These are phyloP conservation scores for Nephila pilipes DNA, from an alignment of 1,140 invertebrate species.

Conservation along the genomic window DNA sequence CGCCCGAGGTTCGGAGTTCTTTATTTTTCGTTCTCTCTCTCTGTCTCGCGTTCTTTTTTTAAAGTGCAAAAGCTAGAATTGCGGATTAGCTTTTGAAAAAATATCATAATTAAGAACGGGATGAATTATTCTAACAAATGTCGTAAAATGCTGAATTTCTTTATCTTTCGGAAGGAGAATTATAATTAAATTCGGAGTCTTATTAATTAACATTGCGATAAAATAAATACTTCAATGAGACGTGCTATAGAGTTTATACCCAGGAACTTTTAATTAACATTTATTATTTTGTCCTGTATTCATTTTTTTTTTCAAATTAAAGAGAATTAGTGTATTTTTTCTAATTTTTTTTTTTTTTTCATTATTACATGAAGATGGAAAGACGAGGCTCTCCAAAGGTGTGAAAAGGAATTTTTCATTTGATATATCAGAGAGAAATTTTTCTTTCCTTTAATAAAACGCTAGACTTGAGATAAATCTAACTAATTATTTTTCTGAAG, in stretches of 20 bases:
- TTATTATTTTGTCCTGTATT: constrained; percentile 12
- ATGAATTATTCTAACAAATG: constrained; percentile 36
- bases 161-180: not conserved
- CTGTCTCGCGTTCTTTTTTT: not conserved
- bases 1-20: not conserved
- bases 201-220: constrained; percentile 39
- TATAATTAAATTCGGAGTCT: constrained; percentile 21
- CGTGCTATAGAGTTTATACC: constrained; percentile 16
- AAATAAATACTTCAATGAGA: constrained; percentile 31
- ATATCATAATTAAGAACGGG: constrained; percentile 26
- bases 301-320: constrained; percentile 1
- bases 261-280: constrained; percentile 28
- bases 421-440: not conserved
- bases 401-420: constrained; percentile 5
- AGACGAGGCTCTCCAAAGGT: not conserved
- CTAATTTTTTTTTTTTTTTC: not conserved
- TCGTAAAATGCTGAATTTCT: constrained; percentile 21
- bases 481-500: constrained; percentile 15
- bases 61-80: not conserved
- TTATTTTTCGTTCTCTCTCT: not conserved
- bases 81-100: constrained; percentile 31
- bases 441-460: constrained; percentile 8
- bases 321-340: constrained; percentile 16
- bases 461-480: not conserved
- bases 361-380: not conserved